phyloP scores from a whole-genome alignment of 2,888 invertebrate species.

The Ornithoptera alexandrae region DNA sequence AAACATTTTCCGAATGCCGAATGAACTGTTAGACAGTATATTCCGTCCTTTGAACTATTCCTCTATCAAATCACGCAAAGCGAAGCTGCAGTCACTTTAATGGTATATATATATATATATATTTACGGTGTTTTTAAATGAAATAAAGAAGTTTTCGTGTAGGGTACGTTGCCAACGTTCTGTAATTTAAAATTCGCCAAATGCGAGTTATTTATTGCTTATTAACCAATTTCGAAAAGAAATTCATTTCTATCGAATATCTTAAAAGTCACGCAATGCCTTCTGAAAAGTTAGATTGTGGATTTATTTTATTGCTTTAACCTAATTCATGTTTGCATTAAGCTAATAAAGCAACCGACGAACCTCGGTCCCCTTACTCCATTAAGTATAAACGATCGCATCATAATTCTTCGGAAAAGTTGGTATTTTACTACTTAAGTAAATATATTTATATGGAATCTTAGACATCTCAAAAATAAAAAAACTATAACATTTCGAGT shows the following conservation, averaged over 20 bases:
- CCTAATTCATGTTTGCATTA: conserved; percentile 32
- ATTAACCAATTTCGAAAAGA: conserved; percentile 39
- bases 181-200: conserved; percentile 19
- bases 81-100: conserved; percentile 14
- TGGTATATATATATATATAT: conserved; percentile 8
- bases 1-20: no score
- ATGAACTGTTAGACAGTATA: no score
- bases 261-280: conserved; percentile 47
- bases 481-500: no score
- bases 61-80: no score
- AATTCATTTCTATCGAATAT: conserved; percentile 51
- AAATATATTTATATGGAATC: no score
- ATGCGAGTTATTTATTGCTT: conserved; percentile 23
- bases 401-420: neutral
- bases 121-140: conserved; percentile 4
- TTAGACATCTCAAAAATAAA: no score
- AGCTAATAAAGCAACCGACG: conserved; percentile 36
- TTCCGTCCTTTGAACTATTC: no score
- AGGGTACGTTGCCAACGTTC: neutral
- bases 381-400: neutral
- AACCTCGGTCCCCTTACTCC: conserved; percentile 23
- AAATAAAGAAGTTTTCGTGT: conserved; percentile 14
- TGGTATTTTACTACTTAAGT: neutral
- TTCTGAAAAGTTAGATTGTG: conserved; percentile 52
- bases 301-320: conserved; percentile 39